Evolutionary conservation across 2,113 vertebrate genomes (phyloP).

Genomic region (Scortum barcoo): DNA sequence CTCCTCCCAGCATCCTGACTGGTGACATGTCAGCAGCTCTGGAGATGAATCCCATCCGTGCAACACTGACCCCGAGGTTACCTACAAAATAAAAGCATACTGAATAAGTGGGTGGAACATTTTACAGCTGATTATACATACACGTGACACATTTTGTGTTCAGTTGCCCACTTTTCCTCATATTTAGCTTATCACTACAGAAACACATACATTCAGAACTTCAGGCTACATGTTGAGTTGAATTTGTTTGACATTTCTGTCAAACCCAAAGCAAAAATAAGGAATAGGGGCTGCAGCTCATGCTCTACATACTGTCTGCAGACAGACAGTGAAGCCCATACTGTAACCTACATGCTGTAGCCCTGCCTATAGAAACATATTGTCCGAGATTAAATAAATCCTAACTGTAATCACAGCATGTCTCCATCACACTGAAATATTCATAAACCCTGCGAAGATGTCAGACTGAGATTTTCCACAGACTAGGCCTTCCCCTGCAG

Average conservation of each 20-base stretch:
- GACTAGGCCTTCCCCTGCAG: conserved; percentile 35
- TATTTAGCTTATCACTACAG: background rate
- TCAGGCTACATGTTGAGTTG: too few relatives aligned
- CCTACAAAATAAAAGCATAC: conserved; percentile 37
- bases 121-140: background rate
- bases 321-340: background rate
- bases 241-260: background rate
- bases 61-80: conserved; percentile 8
- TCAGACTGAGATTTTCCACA: background rate
- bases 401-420: background rate
- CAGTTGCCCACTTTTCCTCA: background rate
- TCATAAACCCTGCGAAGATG: conserved; percentile 15
- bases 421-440: conserved; percentile 4
- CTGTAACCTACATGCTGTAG: background rate
- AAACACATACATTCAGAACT: background rate
- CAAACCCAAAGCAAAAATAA: background rate
- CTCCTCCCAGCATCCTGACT: conserved; percentile 35
- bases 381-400: background rate
- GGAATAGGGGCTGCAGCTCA: background rate
- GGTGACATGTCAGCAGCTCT: conserved; percentile 29
- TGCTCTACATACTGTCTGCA: background rate
- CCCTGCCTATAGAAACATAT: background rate
- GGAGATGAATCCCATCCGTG: conserved; percentile 23
- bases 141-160: too few relatives aligned
- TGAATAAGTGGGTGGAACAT: background rate